Percentiles rank a stretch among this genome's conserved stretches.
Conservation (phyloP, 2,113 vertebrate species). For the Psittacara wagleri region DNA sequence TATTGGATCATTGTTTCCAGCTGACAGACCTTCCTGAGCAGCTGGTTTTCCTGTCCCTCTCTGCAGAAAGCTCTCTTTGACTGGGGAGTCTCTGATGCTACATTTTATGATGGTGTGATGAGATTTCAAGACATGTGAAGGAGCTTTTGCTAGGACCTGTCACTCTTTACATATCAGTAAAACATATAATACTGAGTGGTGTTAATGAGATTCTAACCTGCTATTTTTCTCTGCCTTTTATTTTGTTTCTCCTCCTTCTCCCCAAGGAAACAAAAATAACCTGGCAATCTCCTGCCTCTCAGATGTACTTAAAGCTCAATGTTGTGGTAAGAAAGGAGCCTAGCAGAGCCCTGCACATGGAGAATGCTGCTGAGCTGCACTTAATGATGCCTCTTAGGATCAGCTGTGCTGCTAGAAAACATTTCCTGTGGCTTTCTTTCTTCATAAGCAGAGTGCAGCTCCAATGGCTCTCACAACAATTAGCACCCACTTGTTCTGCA, state of each 20-base stretch:
- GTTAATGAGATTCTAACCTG: slow-evolving; percentile 12
- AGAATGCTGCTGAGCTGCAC: slow-evolving; percentile 63
- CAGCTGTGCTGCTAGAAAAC: slow-evolving; percentile 72
- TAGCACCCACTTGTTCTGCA: slow-evolving; percentile 84
- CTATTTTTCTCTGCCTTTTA: not conserved
- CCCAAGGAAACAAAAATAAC: slow-evolving; percentile 30
- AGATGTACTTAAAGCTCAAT: slow-evolving; percentile 63
- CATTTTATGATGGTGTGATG: not conserved
- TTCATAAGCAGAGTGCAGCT: slow-evolving; percentile 73
- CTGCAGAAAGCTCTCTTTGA: not conserved
- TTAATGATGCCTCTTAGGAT: slow-evolving; percentile 83
- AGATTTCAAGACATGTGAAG: not conserved
- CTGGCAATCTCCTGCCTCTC: slow-evolving; percentile 56
- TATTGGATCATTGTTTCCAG: not conserved
- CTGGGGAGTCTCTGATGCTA: not conserved
- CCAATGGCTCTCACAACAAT: slow-evolving; percentile 83
- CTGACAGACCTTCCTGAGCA: not conserved
- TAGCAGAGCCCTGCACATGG: slow-evolving; percentile 35
- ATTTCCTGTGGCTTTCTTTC: slow-evolving; percentile 78
- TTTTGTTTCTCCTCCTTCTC: not conserved
- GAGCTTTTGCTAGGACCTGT: not conserved
- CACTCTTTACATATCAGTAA: not conserved
- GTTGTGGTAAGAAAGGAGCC: slow-evolving; percentile 25
- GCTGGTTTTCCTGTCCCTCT: not conserved
- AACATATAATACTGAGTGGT: not conserved